Percentiles rank a stretch among this genome's conserved stretches.
phyloP scores from a whole-genome alignment of 2,888 invertebrate genomes.

The Adelphocoris suturalis region DNA sequence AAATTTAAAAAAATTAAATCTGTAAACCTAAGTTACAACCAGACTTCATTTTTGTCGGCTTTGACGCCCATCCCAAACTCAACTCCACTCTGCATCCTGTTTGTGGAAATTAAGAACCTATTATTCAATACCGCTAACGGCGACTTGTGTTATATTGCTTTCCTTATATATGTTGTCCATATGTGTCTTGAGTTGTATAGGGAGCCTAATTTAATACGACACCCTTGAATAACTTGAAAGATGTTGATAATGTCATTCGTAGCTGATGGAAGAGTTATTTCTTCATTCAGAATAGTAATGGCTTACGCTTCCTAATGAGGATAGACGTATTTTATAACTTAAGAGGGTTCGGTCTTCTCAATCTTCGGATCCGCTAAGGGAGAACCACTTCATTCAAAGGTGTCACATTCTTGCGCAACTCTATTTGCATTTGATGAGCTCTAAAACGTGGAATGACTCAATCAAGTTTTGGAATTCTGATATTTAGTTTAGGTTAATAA shows the following conservation, averaged over 20 bases:
- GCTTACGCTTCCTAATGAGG: not conserved
- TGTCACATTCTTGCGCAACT: not conserved
- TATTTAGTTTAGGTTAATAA: too few relatives aligned
- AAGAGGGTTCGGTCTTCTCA: not conserved
- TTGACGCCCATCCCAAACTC: too few relatives aligned
- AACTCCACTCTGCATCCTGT: too few relatives aligned
- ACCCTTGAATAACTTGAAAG: not conserved
- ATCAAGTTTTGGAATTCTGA: too few relatives aligned
- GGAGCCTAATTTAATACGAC: slow-evolving; percentile 9
- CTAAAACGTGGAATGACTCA: not conserved
- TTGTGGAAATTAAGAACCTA: too few relatives aligned
- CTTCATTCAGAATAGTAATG: slow-evolving; percentile 5
- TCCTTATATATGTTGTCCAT: too few relatives aligned
- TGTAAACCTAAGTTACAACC: too few relatives aligned
- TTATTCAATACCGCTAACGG: too few relatives aligned
- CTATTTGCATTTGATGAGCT: slow-evolving; percentile 25
- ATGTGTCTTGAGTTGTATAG: not conserved
- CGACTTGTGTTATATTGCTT: too few relatives aligned
- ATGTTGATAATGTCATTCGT: not conserved
- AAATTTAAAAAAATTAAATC: too few relatives aligned
- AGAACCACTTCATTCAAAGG: not conserved
- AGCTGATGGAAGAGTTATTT: not conserved
- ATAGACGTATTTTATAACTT: not conserved
- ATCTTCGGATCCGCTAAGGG: not conserved
- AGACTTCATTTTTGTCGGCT: too few relatives aligned